Conservation (phyloP, 2,797 vertebrate species). For the Toxotes lorentzi region DNA sequence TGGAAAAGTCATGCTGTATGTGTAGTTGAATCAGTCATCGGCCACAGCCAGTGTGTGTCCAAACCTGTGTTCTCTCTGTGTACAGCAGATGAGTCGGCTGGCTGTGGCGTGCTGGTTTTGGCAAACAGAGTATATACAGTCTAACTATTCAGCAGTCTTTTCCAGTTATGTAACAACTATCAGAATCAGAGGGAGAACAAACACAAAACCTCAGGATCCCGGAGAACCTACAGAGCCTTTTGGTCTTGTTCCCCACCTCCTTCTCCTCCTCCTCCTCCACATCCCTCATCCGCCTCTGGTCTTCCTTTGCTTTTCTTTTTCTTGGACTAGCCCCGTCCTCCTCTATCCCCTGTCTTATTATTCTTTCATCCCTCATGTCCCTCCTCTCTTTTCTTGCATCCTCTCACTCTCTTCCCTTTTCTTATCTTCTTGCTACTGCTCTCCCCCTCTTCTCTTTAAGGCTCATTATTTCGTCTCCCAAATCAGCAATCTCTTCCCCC, state of each 20-base stretch:
- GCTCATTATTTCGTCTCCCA: slow-evolving; percentile 38
- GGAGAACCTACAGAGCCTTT: slow-evolving; percentile 80
- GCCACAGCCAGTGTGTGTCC: slow-evolving; percentile 20
- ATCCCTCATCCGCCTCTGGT: slow-evolving; percentile 28
- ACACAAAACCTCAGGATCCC: slow-evolving; percentile 78
- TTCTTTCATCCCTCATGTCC: slow-evolving; percentile 31
- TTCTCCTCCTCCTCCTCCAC: slow-evolving; percentile 23
- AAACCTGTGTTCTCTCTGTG: slow-evolving; percentile 36
- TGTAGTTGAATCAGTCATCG: slow-evolving; percentile 42
- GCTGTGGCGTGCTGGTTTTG: slow-evolving; percentile 62
- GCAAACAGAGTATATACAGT: slow-evolving; percentile 61
- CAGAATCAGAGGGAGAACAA: slow-evolving; percentile 61
- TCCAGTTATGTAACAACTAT: slow-evolving; percentile 72
- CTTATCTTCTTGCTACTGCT: slow-evolving; percentile 33
- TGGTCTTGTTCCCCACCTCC: slow-evolving; percentile 56
- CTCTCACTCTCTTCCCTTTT: slow-evolving; percentile 21
- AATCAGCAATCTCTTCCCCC: slow-evolving; percentile 54
- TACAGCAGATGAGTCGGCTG: slow-evolving; percentile 58
- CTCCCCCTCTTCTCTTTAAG: slow-evolving; percentile 14
- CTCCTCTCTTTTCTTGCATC: slow-evolving; percentile 33
- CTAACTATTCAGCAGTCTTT: slow-evolving; percentile 65
- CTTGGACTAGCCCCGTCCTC: slow-evolving; percentile 51
- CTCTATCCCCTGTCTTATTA: slow-evolving; percentile 37
- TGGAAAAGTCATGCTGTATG: slow-evolving; percentile 61
- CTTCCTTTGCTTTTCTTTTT: slow-evolving; percentile 55